Evolutionary conservation across 2,113 vertebrate species (phyloP).

Genomic region (Gobio gobio): DNA sequence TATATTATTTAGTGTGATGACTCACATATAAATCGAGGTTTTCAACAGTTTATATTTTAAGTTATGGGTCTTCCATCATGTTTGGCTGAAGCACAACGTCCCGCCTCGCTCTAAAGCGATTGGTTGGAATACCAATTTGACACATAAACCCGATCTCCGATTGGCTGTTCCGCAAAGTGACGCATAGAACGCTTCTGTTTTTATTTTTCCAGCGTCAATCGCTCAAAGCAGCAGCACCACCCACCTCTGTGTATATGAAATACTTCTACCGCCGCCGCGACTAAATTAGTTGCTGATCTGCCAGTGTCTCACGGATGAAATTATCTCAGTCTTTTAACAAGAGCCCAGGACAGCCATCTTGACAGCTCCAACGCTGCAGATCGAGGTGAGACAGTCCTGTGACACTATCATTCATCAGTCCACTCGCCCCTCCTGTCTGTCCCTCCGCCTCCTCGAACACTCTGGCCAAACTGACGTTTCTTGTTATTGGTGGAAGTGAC

Average conservation of each 20-base stretch:
- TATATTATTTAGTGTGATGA: neutral
- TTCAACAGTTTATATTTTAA: conserved; percentile 26
- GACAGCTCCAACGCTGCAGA: conserved; percentile 16
- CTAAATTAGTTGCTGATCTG: conserved; percentile 56
- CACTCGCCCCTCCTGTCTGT: neutral
- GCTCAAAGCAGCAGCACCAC: conserved; percentile 45
- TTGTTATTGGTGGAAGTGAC: conserved; percentile 65
- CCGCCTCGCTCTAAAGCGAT: conserved; percentile 53
- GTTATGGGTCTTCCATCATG: conserved; percentile 47
- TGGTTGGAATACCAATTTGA: conserved; percentile 38
- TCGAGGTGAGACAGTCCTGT: conserved; percentile 23
- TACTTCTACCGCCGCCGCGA: conserved; percentile 68
- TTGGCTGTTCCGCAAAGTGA: conserved; percentile 29
- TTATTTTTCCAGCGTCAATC: conserved; percentile 4
- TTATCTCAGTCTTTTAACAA: conserved; percentile 26
- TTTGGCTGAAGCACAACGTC: conserved; percentile 60
- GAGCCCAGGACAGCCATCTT: conserved; percentile 50
- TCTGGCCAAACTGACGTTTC: conserved; percentile 62
- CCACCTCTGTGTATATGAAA: conserved; percentile 71
- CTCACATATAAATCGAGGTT: conserved; percentile 26
- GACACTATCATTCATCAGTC: conserved; percentile 23
- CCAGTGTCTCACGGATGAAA: conserved; percentile 54
- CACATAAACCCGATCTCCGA: neutral
- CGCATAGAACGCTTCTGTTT: conserved; percentile 5
- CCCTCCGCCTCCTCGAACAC: conserved; percentile 1